Percentiles rank a stretch among this genome's conserved stretches.
Conservation (phyloP, 2,113 vertebrate genomes). For the Circaetus gallicus region DNA sequence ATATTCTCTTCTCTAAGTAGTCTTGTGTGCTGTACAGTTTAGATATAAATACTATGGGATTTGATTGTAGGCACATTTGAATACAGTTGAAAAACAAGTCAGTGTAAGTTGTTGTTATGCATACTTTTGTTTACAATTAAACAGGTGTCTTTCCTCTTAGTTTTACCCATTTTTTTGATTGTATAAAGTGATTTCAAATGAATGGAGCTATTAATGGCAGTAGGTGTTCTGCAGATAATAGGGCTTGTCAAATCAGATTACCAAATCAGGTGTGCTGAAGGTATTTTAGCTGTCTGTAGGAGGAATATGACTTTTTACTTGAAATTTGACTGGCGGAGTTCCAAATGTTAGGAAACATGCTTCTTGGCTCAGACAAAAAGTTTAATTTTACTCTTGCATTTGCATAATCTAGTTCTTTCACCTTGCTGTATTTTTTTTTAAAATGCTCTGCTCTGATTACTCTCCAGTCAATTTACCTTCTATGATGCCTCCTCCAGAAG, state of each 20-base stretch:
- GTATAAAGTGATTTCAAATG: not conserved
- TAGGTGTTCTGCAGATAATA: not conserved
- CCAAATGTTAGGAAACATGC: not conserved
- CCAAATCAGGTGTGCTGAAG: not conserved
- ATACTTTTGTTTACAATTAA: not conserved
- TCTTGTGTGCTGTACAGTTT: not conserved
- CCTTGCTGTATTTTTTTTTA: not conserved
- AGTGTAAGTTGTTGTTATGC: not conserved
- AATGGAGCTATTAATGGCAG: not conserved
- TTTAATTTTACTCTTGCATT: not conserved
- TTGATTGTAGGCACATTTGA: not conserved
- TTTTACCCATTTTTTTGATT: not conserved
- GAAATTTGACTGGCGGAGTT: not conserved
- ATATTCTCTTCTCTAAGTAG: not conserved
- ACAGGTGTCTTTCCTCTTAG: not conserved
- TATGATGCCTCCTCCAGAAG: not conserved
- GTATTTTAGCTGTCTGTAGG: not conserved
- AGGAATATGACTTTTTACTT: not conserved
- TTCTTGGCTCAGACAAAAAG: not conserved
- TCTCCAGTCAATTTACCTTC: not conserved
- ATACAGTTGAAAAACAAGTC: not conserved
- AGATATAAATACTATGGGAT: not conserved
- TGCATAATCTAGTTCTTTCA: not conserved
- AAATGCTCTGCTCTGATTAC: not conserved
- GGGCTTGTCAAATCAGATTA: not conserved